These are phyloP conservation scores for Spicauda simplicius DNA, from an alignment of 2,888 invertebrate genomes.

Conservation along the genomic window DNA sequence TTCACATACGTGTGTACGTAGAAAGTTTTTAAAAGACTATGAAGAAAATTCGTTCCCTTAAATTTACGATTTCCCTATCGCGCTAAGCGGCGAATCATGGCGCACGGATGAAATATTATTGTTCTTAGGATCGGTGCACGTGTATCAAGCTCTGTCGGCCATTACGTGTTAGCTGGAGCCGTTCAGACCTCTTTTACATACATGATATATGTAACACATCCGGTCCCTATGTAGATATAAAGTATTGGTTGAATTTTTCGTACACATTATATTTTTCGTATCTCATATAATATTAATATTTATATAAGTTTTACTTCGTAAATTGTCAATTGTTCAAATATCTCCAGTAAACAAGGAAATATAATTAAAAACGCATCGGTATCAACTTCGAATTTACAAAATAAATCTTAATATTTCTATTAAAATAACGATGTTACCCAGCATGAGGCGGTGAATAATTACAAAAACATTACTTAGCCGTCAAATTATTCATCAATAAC, in stretches of 20 bases:
- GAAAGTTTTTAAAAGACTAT: slow-evolving; percentile 72
- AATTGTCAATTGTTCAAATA: not conserved
- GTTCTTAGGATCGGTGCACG: slow-evolving; percentile 60
- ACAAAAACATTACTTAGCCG: slow-evolving; percentile 62
- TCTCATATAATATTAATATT: not conserved
- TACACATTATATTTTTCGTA: not conserved
- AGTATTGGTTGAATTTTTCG: not conserved
- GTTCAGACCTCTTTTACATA: slow-evolving; percentile 31
- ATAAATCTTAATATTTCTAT: slow-evolving; percentile 21
- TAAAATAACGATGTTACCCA: slow-evolving; percentile 43
- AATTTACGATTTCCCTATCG: slow-evolving; percentile 81
- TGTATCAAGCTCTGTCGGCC: slow-evolving; percentile 45
- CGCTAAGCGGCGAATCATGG: slow-evolving; percentile 77
- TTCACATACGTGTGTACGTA: slow-evolving; percentile 65
- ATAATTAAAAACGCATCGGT: slow-evolving; percentile 9
- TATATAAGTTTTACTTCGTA: not conserved
- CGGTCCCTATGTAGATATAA: not conserved
- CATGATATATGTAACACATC: slow-evolving; percentile 21
- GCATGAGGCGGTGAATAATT: slow-evolving; percentile 66
- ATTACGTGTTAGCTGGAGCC: slow-evolving; percentile 32
- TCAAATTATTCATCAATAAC: slow-evolving; percentile 81
- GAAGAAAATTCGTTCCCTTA: slow-evolving; percentile 75
- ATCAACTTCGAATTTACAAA: not conserved
- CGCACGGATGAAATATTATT: slow-evolving; percentile 74
- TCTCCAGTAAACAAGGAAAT: not conserved